Evolutionary conservation across 2,888 invertebrate species (phyloP).

Genomic region (Drosophila diplacantha): DNA sequence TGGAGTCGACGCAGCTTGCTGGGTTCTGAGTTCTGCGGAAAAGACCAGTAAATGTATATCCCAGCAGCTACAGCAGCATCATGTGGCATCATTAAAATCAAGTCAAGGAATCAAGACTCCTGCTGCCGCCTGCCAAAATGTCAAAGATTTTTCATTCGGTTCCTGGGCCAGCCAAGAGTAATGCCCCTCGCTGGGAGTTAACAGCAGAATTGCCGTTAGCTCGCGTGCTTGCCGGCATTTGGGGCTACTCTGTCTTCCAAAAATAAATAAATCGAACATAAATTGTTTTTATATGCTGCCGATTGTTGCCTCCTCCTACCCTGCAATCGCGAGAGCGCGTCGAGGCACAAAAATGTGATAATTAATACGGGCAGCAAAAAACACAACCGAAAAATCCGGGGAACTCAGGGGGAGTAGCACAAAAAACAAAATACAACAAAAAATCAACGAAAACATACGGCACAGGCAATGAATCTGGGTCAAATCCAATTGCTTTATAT

Average conservation of each 20-base stretch:
- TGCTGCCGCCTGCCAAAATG: conserved; percentile 51
- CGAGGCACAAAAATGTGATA: conserved; percentile 58
- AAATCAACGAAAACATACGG: conserved; percentile 32
- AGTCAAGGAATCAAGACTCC: conserved; percentile 47
- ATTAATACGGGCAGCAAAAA: conserved; percentile 55
- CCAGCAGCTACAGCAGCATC: conserved; percentile 29
- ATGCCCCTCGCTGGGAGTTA: conserved; percentile 26
- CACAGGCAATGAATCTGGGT: conserved; percentile 56
- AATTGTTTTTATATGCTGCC: conserved; percentile 37
- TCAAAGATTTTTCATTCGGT: conserved; percentile 39
- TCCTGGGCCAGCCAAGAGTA: background rate
- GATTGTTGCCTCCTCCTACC: conserved; percentile 13
- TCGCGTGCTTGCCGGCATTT: conserved; percentile 61
- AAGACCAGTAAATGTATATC: conserved; percentile 40
- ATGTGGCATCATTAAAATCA: conserved; percentile 69
- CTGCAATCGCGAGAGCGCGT: conserved; percentile 51
- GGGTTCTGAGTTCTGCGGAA: conserved; percentile 58
- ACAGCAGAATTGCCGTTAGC: conserved; percentile 55
- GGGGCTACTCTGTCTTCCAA: conserved; percentile 1
- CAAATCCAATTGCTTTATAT: conserved; percentile 63
- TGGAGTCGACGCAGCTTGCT: conserved; percentile 15
- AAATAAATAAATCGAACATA: conserved; percentile 53
- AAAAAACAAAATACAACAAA: conserved; percentile 4
- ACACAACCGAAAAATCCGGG: conserved; percentile 13
- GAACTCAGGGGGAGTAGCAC: background rate